These are phyloP conservation scores for Hydrolagus colliei DNA, from an alignment of 2,797 vertebrate species.

Conservation along the genomic window DNA sequence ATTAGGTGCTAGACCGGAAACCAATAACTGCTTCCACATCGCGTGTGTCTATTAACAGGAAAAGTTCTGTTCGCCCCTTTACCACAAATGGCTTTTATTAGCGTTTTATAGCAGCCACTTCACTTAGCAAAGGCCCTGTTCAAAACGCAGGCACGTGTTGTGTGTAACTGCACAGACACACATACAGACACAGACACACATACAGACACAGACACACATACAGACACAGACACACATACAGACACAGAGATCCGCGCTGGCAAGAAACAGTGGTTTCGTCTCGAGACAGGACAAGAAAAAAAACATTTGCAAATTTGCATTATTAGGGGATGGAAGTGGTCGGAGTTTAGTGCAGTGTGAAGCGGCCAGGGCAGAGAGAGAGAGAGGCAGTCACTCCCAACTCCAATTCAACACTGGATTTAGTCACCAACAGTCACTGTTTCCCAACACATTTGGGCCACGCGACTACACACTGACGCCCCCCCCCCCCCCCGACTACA, in stretches of 20 bases:
- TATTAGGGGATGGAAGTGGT: neutral
- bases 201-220: no score
- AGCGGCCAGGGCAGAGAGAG: neutral
- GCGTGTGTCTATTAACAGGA: conserved; percentile 35
- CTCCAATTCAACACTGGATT: neutral
- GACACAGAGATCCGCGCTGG: no score
- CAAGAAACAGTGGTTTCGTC: no score
- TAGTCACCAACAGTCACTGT: conserved; percentile 13
- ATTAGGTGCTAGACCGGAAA: conserved; percentile 47
- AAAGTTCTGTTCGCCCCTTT: conserved; percentile 21
- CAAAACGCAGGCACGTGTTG: neutral
- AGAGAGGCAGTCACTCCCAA: neutral
- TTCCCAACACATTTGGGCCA: conserved; percentile 18
- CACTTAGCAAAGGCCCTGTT: neutral
- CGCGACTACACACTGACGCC: neutral
- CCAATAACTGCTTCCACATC: conserved; percentile 43
- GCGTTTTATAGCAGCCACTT: conserved; percentile 29
- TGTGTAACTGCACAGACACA: neutral
- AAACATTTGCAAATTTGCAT: conserved; percentile 2
- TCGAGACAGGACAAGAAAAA: neutral
- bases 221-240: no score
- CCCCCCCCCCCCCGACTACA: neutral
- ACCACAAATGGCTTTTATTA: conserved; percentile 33
- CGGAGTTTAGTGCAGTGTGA: neutral
- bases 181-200: neutral